Evolutionary conservation across 2,888 invertebrate genomes (phyloP).

Genomic region (Dendrolimus houi): DNA sequence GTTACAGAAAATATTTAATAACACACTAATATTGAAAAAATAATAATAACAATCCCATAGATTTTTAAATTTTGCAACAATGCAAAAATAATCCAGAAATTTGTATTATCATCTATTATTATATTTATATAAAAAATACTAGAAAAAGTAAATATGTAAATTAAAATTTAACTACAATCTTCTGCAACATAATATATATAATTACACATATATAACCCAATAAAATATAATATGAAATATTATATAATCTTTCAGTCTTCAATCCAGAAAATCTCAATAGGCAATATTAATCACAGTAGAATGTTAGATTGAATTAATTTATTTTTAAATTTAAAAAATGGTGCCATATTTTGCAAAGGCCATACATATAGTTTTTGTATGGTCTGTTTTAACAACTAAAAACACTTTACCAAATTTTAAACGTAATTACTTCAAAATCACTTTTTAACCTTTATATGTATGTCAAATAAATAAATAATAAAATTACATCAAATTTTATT

Average conservation of each 20-base stretch:
- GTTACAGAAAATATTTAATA: conserved; percentile 8
- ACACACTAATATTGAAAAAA: neutral
- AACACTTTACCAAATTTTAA: no score
- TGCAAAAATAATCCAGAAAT: conserved; percentile 1
- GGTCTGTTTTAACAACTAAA: conserved; percentile 10
- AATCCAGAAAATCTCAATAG: conserved; percentile 69
- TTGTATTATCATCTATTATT: neutral
- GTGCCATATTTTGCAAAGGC: conserved; percentile 47
- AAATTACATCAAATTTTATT: no score
- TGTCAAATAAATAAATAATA: no score
- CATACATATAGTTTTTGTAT: conserved; percentile 15
- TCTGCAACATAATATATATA: conserved; percentile 8
- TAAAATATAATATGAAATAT: conserved; percentile 30
- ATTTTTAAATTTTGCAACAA: neutral
- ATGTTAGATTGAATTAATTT: conserved; percentile 31
- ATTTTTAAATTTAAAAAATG: conserved; percentile 24
- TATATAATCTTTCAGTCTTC: conserved; percentile 57
- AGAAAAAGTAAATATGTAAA: no score
- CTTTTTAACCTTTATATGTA: no score
- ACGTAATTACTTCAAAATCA: no score
- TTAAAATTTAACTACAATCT: neutral
- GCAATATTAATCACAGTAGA: conserved; percentile 64
- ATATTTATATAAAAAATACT: neutral
- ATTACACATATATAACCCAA: conserved; percentile 16
- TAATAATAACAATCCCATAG: neutral